These are phyloP conservation scores for Micromys minutus DNA, from an alignment of 2,113 vertebrate species.

Conservation along the genomic window DNA sequence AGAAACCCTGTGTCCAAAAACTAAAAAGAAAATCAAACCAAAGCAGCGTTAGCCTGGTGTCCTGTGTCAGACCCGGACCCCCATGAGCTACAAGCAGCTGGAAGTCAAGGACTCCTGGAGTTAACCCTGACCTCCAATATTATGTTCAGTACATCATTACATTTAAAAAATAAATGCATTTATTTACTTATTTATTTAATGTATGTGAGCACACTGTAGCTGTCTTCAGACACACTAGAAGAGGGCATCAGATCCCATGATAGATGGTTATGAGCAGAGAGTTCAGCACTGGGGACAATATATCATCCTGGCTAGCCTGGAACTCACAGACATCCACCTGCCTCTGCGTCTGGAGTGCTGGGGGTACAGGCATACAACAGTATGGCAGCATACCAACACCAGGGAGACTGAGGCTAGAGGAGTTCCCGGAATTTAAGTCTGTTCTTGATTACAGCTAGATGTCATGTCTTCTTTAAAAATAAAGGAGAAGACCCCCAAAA, in stretches of 20 bases:
- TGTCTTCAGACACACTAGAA: too few species aligned
- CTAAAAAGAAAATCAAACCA: neutral
- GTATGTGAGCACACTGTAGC: too few species aligned
- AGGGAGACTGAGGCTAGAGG: neutral
- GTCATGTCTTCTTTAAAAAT: neutral
- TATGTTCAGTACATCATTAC: neutral
- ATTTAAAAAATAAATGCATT: neutral
- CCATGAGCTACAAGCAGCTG: neutral
- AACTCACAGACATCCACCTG: neutral
- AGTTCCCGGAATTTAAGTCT: neutral
- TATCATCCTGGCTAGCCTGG: neutral
- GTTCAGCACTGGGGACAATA: neutral
- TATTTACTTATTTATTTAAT: too few species aligned
- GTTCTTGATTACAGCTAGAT: neutral
- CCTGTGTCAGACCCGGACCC: neutral
- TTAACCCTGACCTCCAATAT: neutral
- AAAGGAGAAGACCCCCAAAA: neutral
- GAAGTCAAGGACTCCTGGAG: neutral
- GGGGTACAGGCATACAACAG: neutral
- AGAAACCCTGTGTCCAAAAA: neutral
- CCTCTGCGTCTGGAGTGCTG: neutral
- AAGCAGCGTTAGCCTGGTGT: neutral
- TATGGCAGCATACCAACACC: neutral
- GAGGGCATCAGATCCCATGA: too few species aligned
- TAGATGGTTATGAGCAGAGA: too few species aligned